These are phyloP conservation scores for Orthosia gracilis DNA, from an alignment of 2,888 invertebrate species.

Conservation along the genomic window DNA sequence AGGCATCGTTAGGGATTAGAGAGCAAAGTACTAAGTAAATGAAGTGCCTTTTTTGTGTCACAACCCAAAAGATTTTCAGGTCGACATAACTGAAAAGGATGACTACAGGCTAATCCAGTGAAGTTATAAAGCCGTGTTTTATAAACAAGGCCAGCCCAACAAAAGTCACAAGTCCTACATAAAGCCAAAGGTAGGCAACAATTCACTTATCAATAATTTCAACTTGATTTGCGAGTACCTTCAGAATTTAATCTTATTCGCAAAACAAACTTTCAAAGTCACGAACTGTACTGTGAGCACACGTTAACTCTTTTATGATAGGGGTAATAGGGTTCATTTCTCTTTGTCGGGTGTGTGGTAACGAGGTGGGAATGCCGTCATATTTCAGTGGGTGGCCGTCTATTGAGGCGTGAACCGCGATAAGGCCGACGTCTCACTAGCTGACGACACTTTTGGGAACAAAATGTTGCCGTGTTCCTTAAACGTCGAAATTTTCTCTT, in stretches of 20 bases:
- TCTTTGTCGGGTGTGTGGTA: constrained; percentile 23
- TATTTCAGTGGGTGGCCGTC: constrained; percentile 67
- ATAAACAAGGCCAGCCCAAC: not conserved
- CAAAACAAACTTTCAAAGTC: constrained; percentile 60
- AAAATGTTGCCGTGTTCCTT: constrained; percentile 35
- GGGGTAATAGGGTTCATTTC: constrained; percentile 39
- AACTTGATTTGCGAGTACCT: constrained; percentile 43
- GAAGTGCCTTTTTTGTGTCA: not conserved
- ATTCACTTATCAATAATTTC: constrained; percentile 58
- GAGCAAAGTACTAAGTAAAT: constrained; percentile 5
- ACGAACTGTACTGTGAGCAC: constrained; percentile 25
- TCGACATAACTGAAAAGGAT: not conserved
- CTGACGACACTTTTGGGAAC: constrained; percentile 58
- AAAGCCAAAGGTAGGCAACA: constrained; percentile 21
- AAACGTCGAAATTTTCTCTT: constrained; percentile 40
- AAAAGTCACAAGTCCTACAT: not conserved
- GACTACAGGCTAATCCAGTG: not conserved
- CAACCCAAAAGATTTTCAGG: not conserved
- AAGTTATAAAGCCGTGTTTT: not conserved
- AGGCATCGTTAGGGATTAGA: not conserved
- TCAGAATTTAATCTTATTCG: constrained; percentile 58
- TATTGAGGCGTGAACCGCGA: constrained; percentile 73
- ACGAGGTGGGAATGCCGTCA: constrained; percentile 58
- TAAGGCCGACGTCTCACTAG: constrained; percentile 67
- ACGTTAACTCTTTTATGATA: constrained; percentile 19